These are phyloP conservation scores for Tetramorium simillimum DNA, from an alignment of 1,140 invertebrate genomes.

Conservation along the genomic window DNA sequence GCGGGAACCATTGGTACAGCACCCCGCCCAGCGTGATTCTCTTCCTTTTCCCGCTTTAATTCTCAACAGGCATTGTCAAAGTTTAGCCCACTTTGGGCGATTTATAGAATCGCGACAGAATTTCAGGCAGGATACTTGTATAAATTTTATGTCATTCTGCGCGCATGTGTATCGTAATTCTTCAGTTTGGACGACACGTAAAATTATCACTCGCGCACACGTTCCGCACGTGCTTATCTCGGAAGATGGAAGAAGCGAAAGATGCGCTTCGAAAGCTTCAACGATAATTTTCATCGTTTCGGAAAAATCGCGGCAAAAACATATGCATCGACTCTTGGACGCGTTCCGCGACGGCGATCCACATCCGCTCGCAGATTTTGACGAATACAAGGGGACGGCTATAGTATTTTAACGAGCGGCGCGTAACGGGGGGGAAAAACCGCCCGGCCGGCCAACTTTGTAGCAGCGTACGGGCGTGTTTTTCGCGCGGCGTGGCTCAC, in stretches of 20 bases:
- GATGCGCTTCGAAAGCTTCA: neutral
- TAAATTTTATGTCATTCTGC: neutral
- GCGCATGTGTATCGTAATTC: neutral
- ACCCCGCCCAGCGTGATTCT: slow-evolving; percentile 16
- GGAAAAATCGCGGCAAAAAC: neutral
- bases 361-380: slow-evolving; percentile 1
- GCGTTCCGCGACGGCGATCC: neutral
- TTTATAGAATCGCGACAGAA: neutral
- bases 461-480: neutral
- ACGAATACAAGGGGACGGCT: neutral
- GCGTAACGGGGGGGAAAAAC: neutral
- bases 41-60: slow-evolving; percentile 19
- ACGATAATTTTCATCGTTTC: neutral
- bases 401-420: slow-evolving; percentile 39
- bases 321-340: neutral
- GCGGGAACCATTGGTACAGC: slow-evolving; percentile 2
- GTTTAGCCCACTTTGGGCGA: slow-evolving; percentile 4
- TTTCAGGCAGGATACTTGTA: neutral
- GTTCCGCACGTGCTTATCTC: neutral
- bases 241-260: neutral
- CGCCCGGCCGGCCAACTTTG: slow-evolving; percentile 26
- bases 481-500: slow-evolving; percentile 8
- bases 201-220: neutral
- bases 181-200: neutral
- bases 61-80: slow-evolving; percentile 23